A percentile compares a stretch with the other conserved stretches of the same genome.
Conservation (phyloP, 2,797 vertebrate species). For the Hapalemur alaotrensis region DNA sequence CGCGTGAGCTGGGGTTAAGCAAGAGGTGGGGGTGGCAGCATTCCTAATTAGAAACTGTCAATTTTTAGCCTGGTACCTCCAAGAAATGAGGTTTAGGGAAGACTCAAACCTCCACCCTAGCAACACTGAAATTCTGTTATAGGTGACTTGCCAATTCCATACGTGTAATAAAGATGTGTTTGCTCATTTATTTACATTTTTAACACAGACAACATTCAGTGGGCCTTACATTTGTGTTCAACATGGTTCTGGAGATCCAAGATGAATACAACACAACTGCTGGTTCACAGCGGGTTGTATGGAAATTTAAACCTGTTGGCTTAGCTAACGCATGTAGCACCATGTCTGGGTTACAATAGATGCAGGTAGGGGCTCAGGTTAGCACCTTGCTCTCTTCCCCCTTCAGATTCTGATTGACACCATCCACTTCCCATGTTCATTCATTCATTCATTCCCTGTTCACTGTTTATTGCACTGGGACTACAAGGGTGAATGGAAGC, state of each 20-base stretch:
- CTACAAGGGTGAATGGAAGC: not conserved
- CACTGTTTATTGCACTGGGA: not conserved
- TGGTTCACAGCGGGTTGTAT: not conserved
- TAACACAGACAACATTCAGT: not conserved
- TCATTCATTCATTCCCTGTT: not conserved
- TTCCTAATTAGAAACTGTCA: not conserved
- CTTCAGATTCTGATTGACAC: not conserved
- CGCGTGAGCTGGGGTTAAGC: not conserved
- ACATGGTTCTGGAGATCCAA: not conserved
- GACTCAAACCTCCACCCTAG: not conserved
- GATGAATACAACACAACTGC: not conserved
- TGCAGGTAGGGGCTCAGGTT: not conserved
- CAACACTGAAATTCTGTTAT: not conserved
- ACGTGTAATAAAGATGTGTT: not conserved
- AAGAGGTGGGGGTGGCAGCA: not conserved
- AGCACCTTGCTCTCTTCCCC: not conserved
- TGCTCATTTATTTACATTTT: not conserved
- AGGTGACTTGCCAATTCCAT: not conserved
- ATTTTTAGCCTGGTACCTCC: not conserved
- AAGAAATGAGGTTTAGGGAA: not conserved
- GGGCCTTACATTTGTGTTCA: not conserved
- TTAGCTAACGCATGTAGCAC: not conserved
- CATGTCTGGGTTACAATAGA: not conserved
- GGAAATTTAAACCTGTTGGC: not conserved
- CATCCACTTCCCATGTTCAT: not conserved